phyloP scores from a whole-genome alignment of 2,888 invertebrate genomes.

The Microctonus brassicae region DNA sequence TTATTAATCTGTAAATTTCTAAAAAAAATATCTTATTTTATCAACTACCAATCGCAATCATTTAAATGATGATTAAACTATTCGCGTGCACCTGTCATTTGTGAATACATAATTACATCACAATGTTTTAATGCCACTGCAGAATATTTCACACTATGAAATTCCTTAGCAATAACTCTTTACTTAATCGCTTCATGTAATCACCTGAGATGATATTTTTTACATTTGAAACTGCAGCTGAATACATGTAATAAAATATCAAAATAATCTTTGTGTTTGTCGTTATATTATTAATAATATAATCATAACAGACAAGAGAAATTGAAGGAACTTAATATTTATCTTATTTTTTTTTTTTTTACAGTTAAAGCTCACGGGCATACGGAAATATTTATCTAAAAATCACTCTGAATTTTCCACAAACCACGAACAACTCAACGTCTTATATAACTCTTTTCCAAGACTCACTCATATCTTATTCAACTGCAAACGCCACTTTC shows the following conservation, averaged over 20 bases:
- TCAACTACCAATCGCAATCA: no score
- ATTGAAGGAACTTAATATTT: no score
- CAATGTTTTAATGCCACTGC: conserved; percentile 36
- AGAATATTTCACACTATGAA: conserved; percentile 34
- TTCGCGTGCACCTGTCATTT: conserved; percentile 34
- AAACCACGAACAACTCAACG: background rate
- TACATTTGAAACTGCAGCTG: background rate
- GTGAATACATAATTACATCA: conserved; percentile 35
- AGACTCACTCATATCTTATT: background rate
- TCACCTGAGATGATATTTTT: background rate
- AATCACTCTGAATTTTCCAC: background rate
- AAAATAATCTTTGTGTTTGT: no score
- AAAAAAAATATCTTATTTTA: no score
- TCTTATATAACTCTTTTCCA: background rate
- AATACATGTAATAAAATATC: no score
- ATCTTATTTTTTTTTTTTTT: no score
- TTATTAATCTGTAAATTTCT: no score
- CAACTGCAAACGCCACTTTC: background rate
- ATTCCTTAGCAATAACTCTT: conserved; percentile 5
- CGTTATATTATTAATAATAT: no score
- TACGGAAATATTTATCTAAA: background rate
- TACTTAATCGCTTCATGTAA: conserved; percentile 19
- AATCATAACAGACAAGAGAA: no score
- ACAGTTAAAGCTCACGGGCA: background rate
- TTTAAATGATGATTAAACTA: no score